Evolutionary conservation across 2,113 vertebrate genomes (phyloP).

Genomic region (Caranx ignobilis): DNA sequence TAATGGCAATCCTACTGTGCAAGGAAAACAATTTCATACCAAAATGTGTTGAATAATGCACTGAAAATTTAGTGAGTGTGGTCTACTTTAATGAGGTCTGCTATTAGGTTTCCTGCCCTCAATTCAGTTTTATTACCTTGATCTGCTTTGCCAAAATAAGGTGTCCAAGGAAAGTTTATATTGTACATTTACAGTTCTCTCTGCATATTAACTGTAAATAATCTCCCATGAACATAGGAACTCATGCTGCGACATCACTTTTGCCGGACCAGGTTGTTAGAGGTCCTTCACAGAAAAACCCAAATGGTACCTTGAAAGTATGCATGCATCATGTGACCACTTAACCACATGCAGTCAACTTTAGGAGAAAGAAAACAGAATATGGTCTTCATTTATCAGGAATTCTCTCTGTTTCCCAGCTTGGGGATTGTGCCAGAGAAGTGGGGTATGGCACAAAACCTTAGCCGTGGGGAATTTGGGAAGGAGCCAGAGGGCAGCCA

Average conservation of each 20-base stretch:
- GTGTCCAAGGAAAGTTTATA: slow-evolving; percentile 6
- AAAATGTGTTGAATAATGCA: not conserved
- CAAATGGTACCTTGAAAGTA: slow-evolving; percentile 27
- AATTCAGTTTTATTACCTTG: slow-evolving; percentile 20
- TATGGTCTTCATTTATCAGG: slow-evolving; percentile 77
- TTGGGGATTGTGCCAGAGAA: slow-evolving; percentile 56
- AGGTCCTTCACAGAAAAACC: slow-evolving; percentile 10
- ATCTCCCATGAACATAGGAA: not conserved
- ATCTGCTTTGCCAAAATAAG: slow-evolving; percentile 33
- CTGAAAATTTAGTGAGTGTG: not conserved
- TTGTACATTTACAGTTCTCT: not conserved
- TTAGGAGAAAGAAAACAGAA: slow-evolving; percentile 62
- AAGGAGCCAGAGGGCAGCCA: slow-evolving; percentile 54
- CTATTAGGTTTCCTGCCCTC: slow-evolving; percentile 14
- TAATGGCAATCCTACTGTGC: not conserved
- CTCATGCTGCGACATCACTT: slow-evolving; percentile 2
- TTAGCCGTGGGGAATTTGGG: slow-evolving; percentile 59
- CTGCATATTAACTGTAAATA: not conserved
- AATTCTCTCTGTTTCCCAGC: slow-evolving; percentile 71
- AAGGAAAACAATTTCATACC: not conserved
- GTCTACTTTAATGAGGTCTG: slow-evolving; percentile 11
- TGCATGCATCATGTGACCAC: slow-evolving; percentile 18
- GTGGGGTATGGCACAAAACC: slow-evolving; percentile 65
- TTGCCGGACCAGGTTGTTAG: slow-evolving; percentile 3
- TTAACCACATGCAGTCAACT: slow-evolving; percentile 41